Evolutionary conservation across 2,888 invertebrate genomes (phyloP), one percentile per base, ranked within the genome.

Genomic region (Eupithecia subumbrata): DNA sequence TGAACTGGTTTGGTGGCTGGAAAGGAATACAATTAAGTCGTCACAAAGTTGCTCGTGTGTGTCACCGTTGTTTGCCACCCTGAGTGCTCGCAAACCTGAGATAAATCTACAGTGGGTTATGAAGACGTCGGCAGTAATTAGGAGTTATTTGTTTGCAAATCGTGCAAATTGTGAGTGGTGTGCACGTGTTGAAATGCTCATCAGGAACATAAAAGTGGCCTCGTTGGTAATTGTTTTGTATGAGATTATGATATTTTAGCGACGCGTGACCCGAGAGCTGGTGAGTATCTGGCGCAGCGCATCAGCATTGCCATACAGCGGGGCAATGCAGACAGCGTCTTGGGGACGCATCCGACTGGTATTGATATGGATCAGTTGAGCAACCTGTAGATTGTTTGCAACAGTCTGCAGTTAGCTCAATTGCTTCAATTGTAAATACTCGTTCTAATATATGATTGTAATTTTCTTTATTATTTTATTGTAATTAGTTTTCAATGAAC

Each of bases 81-180:
- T 71, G 64, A 79, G 79, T 78, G 74, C 72, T 77, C 30, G 74
- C 66, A 76, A 76, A 69, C 77, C 70, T 48, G 64, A 71, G 74
- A 76, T 74, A 74, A 74, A 77, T 74, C 74, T 76, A 60, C 73
- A 25, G 69, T 60, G 48, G 64, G 60, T 48, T 75, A 75, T 69
- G 48, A 69, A 69, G 40, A 52, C 40, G 68, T 40, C 43, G 14
- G 34, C 60, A 68, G 37, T 68, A 60, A 74, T 74, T 68, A 40
- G 25, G 43, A 68, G 43, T 25, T 68, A 45, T 43, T 68, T 68
- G 37, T 68, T 25, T 22, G 16, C 22, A 40, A 40, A 68, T 45
- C 22, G 25, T 14, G 43, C 16, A 43, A 40, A 67, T 22, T 40
- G n/a, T 18, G 52, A 56, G 22, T 45, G 48, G 3, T 25, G n/a